Conservation (phyloP, 2,113 vertebrate species). For the Condylura cristata region DNA sequence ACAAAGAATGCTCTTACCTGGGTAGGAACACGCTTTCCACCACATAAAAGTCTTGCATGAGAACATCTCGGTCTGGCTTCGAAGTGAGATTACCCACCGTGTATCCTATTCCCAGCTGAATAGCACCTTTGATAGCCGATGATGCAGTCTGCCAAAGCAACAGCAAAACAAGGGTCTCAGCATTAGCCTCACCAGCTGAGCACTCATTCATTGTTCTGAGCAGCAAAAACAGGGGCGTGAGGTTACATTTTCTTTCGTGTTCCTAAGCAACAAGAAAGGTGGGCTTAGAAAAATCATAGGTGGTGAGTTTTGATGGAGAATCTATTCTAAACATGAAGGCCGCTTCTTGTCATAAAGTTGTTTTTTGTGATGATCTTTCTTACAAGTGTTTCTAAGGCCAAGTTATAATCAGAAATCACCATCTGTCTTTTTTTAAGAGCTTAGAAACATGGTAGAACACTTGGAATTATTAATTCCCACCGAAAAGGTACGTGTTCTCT, state of each 20-base stretch:
- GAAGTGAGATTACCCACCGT: conserved; percentile 97
- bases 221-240: not conserved
- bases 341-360: not conserved
- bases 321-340: not conserved
- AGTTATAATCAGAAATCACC: not conserved
- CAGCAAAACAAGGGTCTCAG: conserved; percentile 66
- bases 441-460: not conserved
- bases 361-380: conserved; percentile 3
- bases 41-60: conserved; percentile 99
- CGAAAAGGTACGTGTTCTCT: not conserved
- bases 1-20: conserved; percentile 87
- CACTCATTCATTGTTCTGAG: not conserved
- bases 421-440: conserved; percentile 32
- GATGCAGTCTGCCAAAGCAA: conserved; percentile 89
- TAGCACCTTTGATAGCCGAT: conserved; percentile 94
- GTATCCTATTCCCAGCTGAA: conserved; percentile 97
- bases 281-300: not conserved
- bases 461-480: not conserved
- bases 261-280: not conserved
- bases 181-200: conserved; percentile 52
- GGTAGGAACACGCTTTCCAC: conserved; percentile 97
- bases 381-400: not conserved
- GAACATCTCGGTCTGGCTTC: conserved; percentile 97
- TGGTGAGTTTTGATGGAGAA: not conserved
- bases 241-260: not conserved